Evolutionary conservation across 2,888 invertebrate genomes (phyloP).

Genomic region (Pinctada fucata): DNA sequence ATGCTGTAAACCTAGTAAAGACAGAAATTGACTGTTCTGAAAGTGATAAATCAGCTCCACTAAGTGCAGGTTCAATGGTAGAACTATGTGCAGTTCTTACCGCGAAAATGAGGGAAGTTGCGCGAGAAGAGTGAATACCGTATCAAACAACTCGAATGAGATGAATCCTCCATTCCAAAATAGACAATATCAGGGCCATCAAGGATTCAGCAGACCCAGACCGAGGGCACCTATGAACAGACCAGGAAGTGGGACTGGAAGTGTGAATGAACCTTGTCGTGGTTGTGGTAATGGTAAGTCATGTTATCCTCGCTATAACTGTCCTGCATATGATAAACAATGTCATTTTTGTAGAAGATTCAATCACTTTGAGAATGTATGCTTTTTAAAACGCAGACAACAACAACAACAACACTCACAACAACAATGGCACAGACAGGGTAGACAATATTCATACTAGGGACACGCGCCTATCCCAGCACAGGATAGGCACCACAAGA

Average conservation of each 20-base stretch:
- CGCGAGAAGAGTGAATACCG: not conserved
- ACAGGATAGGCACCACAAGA: not conserved
- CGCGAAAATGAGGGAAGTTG: not conserved
- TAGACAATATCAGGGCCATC: not conserved
- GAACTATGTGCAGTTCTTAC: not conserved
- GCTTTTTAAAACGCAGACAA: not conserved
- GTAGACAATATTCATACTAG: slow-evolving; percentile 7
- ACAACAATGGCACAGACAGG: too few species aligned
- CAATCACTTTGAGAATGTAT: slow-evolving; percentile 16
- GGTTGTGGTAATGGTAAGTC: slow-evolving; percentile 32
- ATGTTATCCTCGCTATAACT: slow-evolving; percentile 10
- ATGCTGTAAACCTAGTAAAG: not conserved
- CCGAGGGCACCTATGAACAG: not conserved
- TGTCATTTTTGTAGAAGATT: slow-evolving; percentile 4
- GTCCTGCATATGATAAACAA: slow-evolving; percentile 10
- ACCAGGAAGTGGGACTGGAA: not conserved
- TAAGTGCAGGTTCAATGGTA: not conserved
- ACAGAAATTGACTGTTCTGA: not conserved
- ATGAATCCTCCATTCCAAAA: not conserved
- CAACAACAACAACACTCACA: too few species aligned
- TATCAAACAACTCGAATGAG: not conserved
- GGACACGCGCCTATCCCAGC: slow-evolving; percentile 8
- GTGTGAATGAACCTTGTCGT: not conserved
- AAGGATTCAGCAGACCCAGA: not conserved
- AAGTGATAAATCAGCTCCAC: too few species aligned